Evolutionary conservation across 1,140 invertebrate genomes (phyloP).

Genomic region (Arctopsyche grandis): DNA sequence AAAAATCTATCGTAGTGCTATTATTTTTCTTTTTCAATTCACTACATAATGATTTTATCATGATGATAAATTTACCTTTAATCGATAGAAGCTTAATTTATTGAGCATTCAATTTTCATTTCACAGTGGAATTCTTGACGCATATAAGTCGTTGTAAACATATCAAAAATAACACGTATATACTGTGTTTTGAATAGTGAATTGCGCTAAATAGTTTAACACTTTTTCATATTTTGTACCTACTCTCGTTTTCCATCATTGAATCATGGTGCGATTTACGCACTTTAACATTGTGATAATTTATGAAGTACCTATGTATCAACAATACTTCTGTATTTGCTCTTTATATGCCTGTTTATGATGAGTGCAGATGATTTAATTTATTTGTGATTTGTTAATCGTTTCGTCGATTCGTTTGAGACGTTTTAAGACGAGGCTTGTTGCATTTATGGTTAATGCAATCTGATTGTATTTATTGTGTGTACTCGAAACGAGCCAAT

Average conservation of each 20-base stretch:
- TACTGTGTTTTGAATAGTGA: background rate
- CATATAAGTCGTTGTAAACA: background rate
- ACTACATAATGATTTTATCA: background rate
- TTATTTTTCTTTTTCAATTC: conserved; percentile 17
- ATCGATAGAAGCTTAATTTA: conserved; percentile 1
- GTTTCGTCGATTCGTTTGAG: background rate
- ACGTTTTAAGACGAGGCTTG: background rate
- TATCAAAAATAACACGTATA: background rate
- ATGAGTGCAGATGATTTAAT: background rate
- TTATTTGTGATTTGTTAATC: background rate
- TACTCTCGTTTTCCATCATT: background rate
- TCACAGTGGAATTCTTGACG: background rate
- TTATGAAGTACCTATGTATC: background rate
- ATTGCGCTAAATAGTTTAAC: conserved; percentile 12
- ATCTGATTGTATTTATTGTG: conserved; percentile 1
- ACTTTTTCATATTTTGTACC: background rate
- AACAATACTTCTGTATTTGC: background rate
- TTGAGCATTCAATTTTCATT: background rate
- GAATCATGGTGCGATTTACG: background rate
- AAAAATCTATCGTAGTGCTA: conserved; percentile 8
- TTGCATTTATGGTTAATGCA: conserved; percentile 5
- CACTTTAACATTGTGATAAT: conserved; percentile 19
- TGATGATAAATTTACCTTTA: background rate
- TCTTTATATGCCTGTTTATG: background rate
- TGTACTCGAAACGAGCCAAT: background rate